Evolutionary conservation across 2,797 vertebrate species (phyloP).

Genomic region (Acestrorhynchus altus): DNA sequence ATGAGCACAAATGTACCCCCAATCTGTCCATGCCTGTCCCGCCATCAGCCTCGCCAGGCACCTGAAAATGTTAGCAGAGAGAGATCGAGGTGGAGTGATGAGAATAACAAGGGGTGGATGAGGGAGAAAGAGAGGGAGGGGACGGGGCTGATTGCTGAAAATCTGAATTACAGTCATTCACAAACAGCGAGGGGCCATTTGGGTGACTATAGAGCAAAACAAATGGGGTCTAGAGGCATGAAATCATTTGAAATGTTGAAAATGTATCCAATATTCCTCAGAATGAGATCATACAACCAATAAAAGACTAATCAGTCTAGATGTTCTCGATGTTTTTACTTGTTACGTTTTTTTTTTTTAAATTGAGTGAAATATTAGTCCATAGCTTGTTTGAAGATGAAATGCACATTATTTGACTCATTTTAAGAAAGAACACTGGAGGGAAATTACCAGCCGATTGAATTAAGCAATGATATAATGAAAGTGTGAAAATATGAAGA

Average conservation of each 20-base stretch:
- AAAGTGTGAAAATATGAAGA: too few relatives aligned
- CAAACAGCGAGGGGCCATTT: slow-evolving; percentile 28
- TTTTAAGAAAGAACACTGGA: too few relatives aligned
- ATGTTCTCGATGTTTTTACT: not conserved
- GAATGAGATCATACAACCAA: not conserved
- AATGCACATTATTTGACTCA: not conserved
- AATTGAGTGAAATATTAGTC: not conserved
- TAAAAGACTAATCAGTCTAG: not conserved
- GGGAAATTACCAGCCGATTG: too few relatives aligned
- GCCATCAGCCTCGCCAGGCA: slow-evolving; percentile 29
- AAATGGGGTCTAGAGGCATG: not conserved
- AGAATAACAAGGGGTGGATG: slow-evolving; percentile 8
- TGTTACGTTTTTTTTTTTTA: not conserved
- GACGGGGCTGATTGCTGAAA: slow-evolving; percentile 25
- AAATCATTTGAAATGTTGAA: not conserved
- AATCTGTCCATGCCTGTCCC: slow-evolving; percentile 50
- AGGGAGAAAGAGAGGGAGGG: slow-evolving; percentile 4
- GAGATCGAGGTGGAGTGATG: slow-evolving; percentile 30
- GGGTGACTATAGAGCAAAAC: slow-evolving; percentile 14
- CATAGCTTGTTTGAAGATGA: not conserved
- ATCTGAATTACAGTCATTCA: slow-evolving; percentile 56
- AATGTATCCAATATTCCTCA: not conserved
- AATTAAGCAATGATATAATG: too few relatives aligned
- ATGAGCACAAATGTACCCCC: slow-evolving; percentile 55
- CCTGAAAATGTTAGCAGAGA: slow-evolving; percentile 37